Evolutionary conservation across 2,888 invertebrate genomes (phyloP), one percentile per base, ranked within the genome.

Genomic region (Autographa pulchrina): DNA sequence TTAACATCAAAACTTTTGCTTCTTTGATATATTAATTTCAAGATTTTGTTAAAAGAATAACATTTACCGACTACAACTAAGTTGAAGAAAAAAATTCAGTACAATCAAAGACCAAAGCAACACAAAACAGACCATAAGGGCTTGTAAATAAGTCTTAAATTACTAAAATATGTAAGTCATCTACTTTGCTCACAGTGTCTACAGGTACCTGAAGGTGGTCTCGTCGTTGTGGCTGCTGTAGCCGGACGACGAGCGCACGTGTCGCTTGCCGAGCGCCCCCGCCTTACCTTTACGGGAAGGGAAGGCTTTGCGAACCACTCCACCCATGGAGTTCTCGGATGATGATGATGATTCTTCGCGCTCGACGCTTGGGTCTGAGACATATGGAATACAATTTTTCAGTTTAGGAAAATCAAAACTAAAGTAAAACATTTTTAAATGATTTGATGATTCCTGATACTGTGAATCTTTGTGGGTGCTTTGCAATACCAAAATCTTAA

Each of bases 171-270:
- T 73, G 67, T 78, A 72, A 65, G 52, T 74, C 67, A 48, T 79
- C 81, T 74, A 81, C 78, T 67, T 70, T 74, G 81, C 81, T 81
- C 77, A 78, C 78, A 78, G 78, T 78, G 78, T 78, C 78, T 78
- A 78, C 78, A 78, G 78, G 78, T 93, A 97, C 97, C 97, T 97
- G 96, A 98, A 98, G 68, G 98, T 98, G 74, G 98, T 98, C 92
- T 98, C 98, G 92, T 98, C 98, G 91, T 98, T 98, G 93, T 98
- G 98, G 93, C 97, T 98, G 83, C 98, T 97, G 91, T 98, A 98
- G 60, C 98, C 98, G 91, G 97, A 97, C 85, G 97, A 98, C 82
- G 97, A 97, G 78, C 98, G 96, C 75, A 98, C 97, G 89, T 98
- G 97, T 3, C 97, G 92, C 91, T 98, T 98, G 83, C 96, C 96